Conservation (phyloP, 2,888 invertebrate genomes). For the Dryobota labecula region DNA sequence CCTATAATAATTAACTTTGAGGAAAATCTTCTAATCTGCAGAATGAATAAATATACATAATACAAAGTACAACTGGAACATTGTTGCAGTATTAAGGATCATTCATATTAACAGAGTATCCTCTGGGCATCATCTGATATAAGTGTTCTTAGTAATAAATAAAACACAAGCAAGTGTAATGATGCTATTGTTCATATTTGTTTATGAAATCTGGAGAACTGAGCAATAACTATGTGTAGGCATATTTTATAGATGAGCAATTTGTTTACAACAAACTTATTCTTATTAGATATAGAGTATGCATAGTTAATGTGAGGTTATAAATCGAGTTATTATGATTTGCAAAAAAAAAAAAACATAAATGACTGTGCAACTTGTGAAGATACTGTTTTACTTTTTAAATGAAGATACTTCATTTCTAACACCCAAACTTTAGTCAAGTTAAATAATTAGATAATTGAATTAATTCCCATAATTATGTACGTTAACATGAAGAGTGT, state of each 20-base stretch:
- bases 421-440: neutral
- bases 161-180: slow-evolving; percentile 18
- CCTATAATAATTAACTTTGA: slow-evolving; percentile 1
- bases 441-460: slow-evolving; percentile 18
- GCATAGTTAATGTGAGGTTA: neutral
- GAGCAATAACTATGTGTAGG: neutral
- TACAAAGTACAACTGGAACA: neutral
- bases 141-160: slow-evolving; percentile 13
- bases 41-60: neutral
- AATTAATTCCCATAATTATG: slow-evolving; percentile 35
- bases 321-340: neutral
- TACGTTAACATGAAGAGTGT: neutral
- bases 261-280: slow-evolving; percentile 1
- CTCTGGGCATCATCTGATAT: neutral
- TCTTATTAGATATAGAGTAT: neutral
- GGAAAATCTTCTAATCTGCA: slow-evolving; percentile 28
- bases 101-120: neutral
- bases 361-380: slow-evolving; percentile 35
- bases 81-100: neutral
- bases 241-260: slow-evolving; percentile 7
- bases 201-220: slow-evolving; percentile 30
- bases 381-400: neutral
- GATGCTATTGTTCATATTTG: slow-evolving; percentile 37
- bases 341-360: neutral
- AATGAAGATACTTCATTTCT: neutral